Conservation (phyloP, 2,888 invertebrate species). For the Stegana nigrithorax region DNA sequence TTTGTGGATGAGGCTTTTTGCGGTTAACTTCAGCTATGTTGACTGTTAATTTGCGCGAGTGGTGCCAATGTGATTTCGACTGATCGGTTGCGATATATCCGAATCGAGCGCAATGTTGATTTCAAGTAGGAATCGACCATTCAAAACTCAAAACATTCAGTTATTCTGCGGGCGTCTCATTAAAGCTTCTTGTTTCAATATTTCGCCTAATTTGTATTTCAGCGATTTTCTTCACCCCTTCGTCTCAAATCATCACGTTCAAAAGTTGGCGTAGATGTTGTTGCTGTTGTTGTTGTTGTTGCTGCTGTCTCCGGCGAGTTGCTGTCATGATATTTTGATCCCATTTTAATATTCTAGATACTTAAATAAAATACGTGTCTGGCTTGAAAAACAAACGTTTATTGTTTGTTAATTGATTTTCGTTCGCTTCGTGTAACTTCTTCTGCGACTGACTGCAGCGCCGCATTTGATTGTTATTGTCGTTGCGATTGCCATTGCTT, state of each 20-base stretch:
- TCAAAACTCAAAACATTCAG: slow-evolving; percentile 31
- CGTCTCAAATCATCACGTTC: too few species aligned
- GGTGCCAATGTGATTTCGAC: too few species aligned
- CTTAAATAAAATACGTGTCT: slow-evolving; percentile 67
- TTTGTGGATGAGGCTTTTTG: too few species aligned
- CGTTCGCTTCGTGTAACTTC: neutral
- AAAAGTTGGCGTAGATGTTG: too few species aligned
- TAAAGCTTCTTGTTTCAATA: slow-evolving; percentile 58
- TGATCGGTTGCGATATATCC: too few species aligned
- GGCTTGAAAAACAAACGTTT: slow-evolving; percentile 63
- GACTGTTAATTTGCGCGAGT: too few species aligned
- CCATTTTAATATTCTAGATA: slow-evolving; percentile 69
- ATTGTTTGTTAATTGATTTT: slow-evolving; percentile 66
- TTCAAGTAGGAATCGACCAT: slow-evolving; percentile 61
- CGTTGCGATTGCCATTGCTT: neutral
- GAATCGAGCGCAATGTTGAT: too few species aligned
- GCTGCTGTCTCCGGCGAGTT: slow-evolving; percentile 3
- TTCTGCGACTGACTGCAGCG: slow-evolving; percentile 1
- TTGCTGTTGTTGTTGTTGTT: neutral
- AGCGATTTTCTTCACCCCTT: slow-evolving; percentile 5
- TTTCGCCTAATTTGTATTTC: slow-evolving; percentile 35
- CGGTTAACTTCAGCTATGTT: too few species aligned
- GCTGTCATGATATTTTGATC: slow-evolving; percentile 63
- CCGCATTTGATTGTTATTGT: slow-evolving; percentile 1
- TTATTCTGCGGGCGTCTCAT: slow-evolving; percentile 58